These are phyloP conservation scores for Phyllotreta cruciferae DNA, from an alignment of 2,888 invertebrate species.

Conservation along the genomic window DNA sequence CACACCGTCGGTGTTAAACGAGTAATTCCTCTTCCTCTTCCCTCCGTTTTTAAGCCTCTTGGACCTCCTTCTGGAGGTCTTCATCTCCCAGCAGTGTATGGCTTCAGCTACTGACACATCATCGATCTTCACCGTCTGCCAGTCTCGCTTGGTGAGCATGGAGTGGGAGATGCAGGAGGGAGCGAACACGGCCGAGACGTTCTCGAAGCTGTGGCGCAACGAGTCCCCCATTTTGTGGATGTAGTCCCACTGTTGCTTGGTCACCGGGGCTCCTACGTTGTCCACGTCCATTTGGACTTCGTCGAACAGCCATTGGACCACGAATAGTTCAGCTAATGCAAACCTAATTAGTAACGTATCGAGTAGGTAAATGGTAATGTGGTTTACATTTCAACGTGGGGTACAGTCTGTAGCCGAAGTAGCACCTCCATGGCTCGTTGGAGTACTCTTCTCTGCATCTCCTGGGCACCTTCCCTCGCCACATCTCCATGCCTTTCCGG, in stretches of 20 bases:
- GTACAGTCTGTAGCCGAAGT: constrained; percentile 89
- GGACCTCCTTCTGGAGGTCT: constrained; percentile 55
- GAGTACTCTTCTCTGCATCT: constrained; percentile 75
- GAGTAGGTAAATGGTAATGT: background rate
- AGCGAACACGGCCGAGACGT: constrained; percentile 89
- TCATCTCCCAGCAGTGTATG: constrained; percentile 86
- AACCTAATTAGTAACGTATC: too few species aligned
- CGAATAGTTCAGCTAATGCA: constrained; percentile 80
- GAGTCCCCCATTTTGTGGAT: constrained; percentile 90
- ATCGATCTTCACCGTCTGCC: constrained; percentile 81
- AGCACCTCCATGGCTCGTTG: constrained; percentile 87
- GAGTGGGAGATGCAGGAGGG: constrained; percentile 94
- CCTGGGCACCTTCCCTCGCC: constrained; percentile 82
- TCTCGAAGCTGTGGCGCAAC: constrained; percentile 78
- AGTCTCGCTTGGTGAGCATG: constrained; percentile 84
- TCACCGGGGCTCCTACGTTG: constrained; percentile 88
- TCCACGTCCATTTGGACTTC: constrained; percentile 94
- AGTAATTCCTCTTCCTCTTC: too few species aligned
- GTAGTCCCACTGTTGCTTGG: constrained; percentile 92
- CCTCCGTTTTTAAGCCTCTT: constrained; percentile 38
- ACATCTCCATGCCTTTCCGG: constrained; percentile 76
- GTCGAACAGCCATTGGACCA: constrained; percentile 95
- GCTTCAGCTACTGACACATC: constrained; percentile 85
- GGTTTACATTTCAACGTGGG: constrained; percentile 79
- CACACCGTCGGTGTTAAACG: constrained; percentile 31